Evolutionary conservation across 2,113 vertebrate genomes (phyloP).

Genomic region (Microcebus lehilahytsara): DNA sequence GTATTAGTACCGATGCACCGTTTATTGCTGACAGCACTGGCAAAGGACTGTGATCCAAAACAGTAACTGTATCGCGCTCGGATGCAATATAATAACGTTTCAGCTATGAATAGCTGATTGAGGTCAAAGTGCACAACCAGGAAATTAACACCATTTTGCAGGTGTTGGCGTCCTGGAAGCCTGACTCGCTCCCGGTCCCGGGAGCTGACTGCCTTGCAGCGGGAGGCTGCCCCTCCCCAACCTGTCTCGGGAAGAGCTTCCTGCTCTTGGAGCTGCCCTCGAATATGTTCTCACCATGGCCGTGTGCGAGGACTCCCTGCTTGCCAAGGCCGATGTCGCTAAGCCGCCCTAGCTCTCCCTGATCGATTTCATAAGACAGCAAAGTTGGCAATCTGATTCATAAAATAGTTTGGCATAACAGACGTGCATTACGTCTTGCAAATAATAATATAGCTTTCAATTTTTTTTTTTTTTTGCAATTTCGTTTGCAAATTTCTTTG

Average conservation of each 20-base stretch:
- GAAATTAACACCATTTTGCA: neutral
- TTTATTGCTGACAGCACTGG: neutral
- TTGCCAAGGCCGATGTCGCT: neutral
- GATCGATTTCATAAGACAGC: neutral
- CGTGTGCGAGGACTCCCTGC: too few species aligned
- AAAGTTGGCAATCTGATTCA: neutral
- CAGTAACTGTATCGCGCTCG: neutral
- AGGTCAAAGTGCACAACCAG: neutral
- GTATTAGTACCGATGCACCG: neutral
- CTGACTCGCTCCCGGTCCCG: neutral
- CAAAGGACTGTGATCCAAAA: neutral
- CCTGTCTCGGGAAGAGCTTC: neutral
- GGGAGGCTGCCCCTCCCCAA: accelerated
- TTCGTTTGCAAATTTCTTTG: neutral
- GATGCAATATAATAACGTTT: too few species aligned
- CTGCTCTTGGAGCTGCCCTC: too few species aligned
- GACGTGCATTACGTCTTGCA: neutral
- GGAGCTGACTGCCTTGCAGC: too few species aligned
- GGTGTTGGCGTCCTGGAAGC: neutral
- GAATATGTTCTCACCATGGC: accelerated
- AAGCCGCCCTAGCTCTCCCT: neutral
- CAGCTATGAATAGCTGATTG: neutral
- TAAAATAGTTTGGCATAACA: neutral
- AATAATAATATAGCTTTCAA: neutral
- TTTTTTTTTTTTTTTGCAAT: too few species aligned